A percentile compares a stretch with the other conserved stretches of the same genome.
These are phyloP conservation scores for Diceros bicornis DNA, from an alignment of 2,797 vertebrate genomes.

Conservation along the genomic window DNA sequence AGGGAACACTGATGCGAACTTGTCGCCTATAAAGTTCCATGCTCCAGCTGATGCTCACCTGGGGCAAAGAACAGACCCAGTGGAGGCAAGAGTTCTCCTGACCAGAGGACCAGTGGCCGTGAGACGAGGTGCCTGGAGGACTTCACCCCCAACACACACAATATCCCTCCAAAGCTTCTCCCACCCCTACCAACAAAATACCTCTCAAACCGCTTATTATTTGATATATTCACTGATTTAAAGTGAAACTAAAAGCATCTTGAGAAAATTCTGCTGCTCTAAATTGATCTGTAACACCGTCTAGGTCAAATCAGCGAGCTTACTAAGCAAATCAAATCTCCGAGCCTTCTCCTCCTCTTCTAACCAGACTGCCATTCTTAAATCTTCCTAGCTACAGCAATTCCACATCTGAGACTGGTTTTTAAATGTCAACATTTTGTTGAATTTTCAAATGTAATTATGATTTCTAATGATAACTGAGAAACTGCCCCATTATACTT, in stretches of 20 bases:
- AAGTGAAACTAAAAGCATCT: background rate
- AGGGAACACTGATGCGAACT: background rate
- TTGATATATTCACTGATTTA: background rate
- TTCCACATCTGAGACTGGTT: background rate
- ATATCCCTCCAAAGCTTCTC: background rate
- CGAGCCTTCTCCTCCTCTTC: background rate
- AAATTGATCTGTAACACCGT: background rate
- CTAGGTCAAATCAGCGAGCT: background rate
- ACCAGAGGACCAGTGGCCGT: background rate
- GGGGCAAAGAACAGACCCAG: background rate
- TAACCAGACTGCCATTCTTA: background rate
- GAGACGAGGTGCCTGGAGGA: background rate
- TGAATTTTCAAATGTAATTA: background rate
- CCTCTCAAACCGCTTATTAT: background rate
- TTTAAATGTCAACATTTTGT: background rate
- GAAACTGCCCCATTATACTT: background rate
- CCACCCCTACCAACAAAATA: background rate
- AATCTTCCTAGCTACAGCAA: background rate
- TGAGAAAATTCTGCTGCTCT: background rate
- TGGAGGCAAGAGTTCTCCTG: background rate
- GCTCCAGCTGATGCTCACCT: background rate
- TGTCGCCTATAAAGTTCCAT: background rate
- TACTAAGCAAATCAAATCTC: background rate
- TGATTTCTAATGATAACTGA: slow-evolving; percentile 30
- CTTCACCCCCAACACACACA: background rate